These are phyloP conservation scores for Chloroclysta siterata DNA, from an alignment of 2,888 invertebrate species.

Conservation along the genomic window DNA sequence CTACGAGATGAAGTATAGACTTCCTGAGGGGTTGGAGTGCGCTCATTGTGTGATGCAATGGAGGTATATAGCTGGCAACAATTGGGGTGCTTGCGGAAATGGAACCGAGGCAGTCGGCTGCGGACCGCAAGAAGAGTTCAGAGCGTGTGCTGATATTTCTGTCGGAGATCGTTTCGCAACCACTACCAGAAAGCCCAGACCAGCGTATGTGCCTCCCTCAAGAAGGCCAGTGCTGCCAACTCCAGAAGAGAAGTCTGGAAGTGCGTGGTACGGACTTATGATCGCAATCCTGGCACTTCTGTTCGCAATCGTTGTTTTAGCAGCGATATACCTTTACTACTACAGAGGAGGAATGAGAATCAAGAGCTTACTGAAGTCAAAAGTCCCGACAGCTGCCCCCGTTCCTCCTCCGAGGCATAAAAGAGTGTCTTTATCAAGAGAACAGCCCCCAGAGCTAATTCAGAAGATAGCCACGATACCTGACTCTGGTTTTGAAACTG, in stretches of 20 bases:
- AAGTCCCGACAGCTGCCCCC: conserved; percentile 66
- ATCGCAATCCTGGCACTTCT: conserved; percentile 88
- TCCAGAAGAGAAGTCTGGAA: conserved; percentile 72
- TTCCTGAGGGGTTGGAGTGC: conserved; percentile 88
- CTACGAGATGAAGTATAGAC: conserved; percentile 89
- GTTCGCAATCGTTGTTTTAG: conserved; percentile 87
- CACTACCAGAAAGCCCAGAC: conserved; percentile 74
- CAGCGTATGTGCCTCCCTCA: conserved; percentile 73
- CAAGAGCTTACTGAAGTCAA: conserved; percentile 86
- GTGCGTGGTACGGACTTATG: conserved; percentile 84
- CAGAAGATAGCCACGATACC: conserved; percentile 67
- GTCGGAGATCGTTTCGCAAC: conserved; percentile 85
- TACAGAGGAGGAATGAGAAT: conserved; percentile 89
- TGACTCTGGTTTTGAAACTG: conserved; percentile 80
- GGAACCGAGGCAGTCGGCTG: conserved; percentile 93
- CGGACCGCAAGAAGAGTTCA: conserved; percentile 95
- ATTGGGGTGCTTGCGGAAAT: conserved; percentile 91
- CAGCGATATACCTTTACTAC: conserved; percentile 90
- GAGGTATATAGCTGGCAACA: conserved; percentile 94
- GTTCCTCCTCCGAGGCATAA: conserved; percentile 79
- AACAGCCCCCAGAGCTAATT: conserved; percentile 68
- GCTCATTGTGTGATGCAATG: conserved; percentile 94
- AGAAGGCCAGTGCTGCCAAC: conserved; percentile 73
- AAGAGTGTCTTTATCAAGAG: conserved; percentile 69
- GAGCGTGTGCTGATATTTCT: conserved; percentile 92